Evolutionary conservation across 2,888 invertebrate genomes (phyloP).

Genomic region (Nysson spinosus): DNA sequence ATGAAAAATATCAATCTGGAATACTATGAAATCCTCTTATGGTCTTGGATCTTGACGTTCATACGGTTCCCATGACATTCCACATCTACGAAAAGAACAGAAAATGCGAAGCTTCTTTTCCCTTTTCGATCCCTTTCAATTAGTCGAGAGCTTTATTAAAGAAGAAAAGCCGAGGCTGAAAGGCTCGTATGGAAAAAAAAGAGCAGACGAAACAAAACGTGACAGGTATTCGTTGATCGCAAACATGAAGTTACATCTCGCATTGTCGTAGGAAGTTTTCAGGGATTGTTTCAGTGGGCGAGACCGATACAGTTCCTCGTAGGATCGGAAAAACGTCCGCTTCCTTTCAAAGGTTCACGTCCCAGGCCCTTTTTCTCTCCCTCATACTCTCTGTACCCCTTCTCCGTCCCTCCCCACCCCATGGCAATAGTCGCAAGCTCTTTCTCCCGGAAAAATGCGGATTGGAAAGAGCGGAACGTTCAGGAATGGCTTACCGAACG

Average conservation of each 20-base stretch:
- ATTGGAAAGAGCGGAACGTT: slow-evolving; percentile 10
- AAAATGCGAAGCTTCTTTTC: too few relatives aligned
- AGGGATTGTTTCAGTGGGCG: slow-evolving; percentile 43
- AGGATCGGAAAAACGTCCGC: slow-evolving; percentile 38
- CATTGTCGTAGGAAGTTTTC: slow-evolving; percentile 46
- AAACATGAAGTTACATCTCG: slow-evolving; percentile 24
- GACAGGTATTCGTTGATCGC: slow-evolving; percentile 26
- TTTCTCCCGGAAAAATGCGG: slow-evolving; percentile 25
- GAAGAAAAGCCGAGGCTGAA: too few relatives aligned
- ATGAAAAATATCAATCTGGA: too few relatives aligned
- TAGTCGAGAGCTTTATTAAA: too few relatives aligned
- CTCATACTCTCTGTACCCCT: background rate
- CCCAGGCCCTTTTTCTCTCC: background rate
- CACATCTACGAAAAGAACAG: too few relatives aligned
- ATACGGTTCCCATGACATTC: too few relatives aligned
- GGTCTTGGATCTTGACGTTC: too few relatives aligned
- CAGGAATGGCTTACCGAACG: slow-evolving; percentile 19
- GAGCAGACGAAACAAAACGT: background rate
- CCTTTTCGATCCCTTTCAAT: too few relatives aligned
- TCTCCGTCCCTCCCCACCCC: background rate
- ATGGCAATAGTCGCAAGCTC: background rate
- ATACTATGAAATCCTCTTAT: too few relatives aligned
- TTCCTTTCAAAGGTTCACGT: slow-evolving; percentile 29
- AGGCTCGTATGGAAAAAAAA: background rate
- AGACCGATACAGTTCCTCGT: slow-evolving; percentile 33